Evolutionary conservation across 2,797 vertebrate genomes (phyloP).

Genomic region (Picus viridis): DNA sequence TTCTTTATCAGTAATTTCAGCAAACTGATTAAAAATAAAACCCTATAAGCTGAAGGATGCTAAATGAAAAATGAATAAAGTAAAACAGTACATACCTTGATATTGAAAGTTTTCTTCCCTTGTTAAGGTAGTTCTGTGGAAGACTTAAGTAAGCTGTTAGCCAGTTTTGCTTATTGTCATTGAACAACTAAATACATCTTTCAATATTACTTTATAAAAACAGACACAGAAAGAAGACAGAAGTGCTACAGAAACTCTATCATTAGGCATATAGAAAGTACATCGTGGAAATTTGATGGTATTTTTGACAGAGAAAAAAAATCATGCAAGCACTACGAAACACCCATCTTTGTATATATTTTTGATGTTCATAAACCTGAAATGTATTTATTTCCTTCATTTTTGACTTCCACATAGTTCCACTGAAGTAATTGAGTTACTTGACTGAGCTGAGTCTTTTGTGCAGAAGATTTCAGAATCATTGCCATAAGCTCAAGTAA

Average conservation of each 20-base stretch:
- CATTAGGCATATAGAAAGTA: neutral
- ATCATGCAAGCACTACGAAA: neutral
- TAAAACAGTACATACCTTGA: neutral
- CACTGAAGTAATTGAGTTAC: neutral
- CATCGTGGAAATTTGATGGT: neutral
- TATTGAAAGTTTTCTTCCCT: neutral
- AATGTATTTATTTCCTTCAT: neutral
- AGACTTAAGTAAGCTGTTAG: neutral
- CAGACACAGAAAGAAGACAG: neutral
- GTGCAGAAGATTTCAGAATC: neutral
- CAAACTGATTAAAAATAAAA: neutral
- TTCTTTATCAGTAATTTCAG: neutral
- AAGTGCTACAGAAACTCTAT: neutral
- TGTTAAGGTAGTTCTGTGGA: neutral
- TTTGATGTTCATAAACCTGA: neutral
- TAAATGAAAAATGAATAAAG: neutral
- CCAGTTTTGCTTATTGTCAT: neutral
- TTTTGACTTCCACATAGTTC: neutral
- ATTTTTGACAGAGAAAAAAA: neutral
- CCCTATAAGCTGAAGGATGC: neutral
- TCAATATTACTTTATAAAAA: neutral
- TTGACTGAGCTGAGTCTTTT: neutral
- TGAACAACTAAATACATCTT: neutral
- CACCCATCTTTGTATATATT: neutral
- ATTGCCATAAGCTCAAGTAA: neutral